Base-by-base conservation (phyloP, 1,140 invertebrate genomes). In the Arion vulgaris region DNA sequence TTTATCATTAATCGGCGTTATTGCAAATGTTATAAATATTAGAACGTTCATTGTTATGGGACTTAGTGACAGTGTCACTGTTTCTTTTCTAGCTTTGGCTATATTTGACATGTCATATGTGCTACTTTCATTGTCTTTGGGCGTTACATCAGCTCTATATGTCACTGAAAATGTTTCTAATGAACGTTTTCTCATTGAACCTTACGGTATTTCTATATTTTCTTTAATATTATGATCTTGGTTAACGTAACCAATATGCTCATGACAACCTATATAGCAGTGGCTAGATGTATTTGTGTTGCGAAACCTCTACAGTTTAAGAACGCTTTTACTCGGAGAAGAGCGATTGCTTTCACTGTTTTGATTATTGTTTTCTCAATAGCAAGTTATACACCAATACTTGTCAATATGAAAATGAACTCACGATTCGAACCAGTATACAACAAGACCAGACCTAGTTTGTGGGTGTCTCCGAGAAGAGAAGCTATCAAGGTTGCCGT, bases 1-100 rank as follows among this genome's bases (percentile, higher is more conserved):
- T 13, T 23, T 62, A n/a, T 62, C 72, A 26, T 28, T 41, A 13
- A 11, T 57, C 9, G 75, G 75, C 5, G 32, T 77, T 17, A 11
- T 77, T 26, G 9, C 75, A 53, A 77, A 77, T 28, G n/a, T 77
- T 13, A 53, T 77, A 15, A 77, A 13, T 32, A 77, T 77, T 38
- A 53, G 51, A 36, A 77, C 51, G 32, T 77, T 77, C 51, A 32
- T 77, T 32, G 75, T 34, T 5, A 77, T 77, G 75, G 75, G 75
- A 15, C 28, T 77, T 11, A 62, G 7, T 51, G 75, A 77, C 36
- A 51, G 49, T 13, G 39, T 77, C 11, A 77, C 75, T 23, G n/a
- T 77, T 57, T 77, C 75, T 23, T 74, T 74, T 45, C 41, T 74
- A 4, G 23, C 39, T 28, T 74, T 74, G 39, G 34, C 72, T 28